Conservation (phyloP, 2,113 vertebrate genomes). For the Rhinogobius similis region DNA sequence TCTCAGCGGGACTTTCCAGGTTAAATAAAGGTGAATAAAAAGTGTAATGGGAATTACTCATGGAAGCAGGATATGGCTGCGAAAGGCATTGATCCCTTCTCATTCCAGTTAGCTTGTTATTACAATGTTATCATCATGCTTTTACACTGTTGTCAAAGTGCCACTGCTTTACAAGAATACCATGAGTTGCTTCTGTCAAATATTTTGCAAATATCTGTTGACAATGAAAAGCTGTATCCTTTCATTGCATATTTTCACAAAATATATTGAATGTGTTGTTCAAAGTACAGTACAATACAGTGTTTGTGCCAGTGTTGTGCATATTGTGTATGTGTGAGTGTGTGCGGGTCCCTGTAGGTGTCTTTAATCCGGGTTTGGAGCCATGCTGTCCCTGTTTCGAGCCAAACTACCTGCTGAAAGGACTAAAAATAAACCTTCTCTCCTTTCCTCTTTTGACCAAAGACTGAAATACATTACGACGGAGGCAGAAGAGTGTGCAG, state of each 20-base stretch:
- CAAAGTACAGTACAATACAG: background rate
- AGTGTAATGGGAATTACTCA: background rate
- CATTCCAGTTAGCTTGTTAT: background rate
- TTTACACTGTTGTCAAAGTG: too few species aligned
- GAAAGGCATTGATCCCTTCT: background rate
- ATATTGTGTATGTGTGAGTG: conserved; percentile 18
- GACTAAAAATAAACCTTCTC: conserved; percentile 58
- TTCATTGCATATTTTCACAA: too few species aligned
- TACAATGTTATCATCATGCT: too few species aligned
- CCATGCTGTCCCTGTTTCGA: conserved; percentile 49
- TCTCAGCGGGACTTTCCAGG: too few species aligned
- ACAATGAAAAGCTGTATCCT: too few species aligned
- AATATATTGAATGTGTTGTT: background rate
- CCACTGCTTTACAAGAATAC: too few species aligned
- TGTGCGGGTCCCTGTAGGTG: conserved; percentile 59
- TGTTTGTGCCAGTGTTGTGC: conserved; percentile 3
- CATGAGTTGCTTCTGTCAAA: too few species aligned
- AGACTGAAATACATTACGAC: conserved; percentile 23
- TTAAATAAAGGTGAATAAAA: background rate
- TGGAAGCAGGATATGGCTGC: background rate
- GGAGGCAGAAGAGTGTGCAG: conserved; percentile 37
- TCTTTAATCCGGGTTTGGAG: conserved; percentile 62
- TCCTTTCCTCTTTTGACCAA: conserved; percentile 10
- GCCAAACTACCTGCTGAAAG: conserved; percentile 62
- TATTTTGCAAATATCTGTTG: too few species aligned